Base-by-base conservation (phyloP, 2,797 vertebrate species). In the Malacoctenus gilli region DNA sequence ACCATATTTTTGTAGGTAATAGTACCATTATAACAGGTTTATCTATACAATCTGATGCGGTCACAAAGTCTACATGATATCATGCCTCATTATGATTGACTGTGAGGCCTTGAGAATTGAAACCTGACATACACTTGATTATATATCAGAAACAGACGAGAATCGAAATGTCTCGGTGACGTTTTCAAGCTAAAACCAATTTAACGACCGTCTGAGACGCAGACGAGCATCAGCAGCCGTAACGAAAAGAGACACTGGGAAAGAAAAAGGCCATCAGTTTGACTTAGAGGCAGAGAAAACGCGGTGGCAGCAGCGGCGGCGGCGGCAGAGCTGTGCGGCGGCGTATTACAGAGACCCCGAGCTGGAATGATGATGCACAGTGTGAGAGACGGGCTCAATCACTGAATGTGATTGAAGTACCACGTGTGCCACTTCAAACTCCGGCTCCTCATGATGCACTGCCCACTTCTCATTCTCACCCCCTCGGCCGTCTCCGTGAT, bases 391-490 rank as follows among this genome's bases (percentile, higher is more conserved):
- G 11, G 46, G 56, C 48, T 77, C 82, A 84, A 86, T 86, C 84
- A 86, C 72, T 56, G 69, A 23, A 63, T 48, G 60, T 86, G 85
- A 87, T 83, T 84, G 80, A 80, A 85, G 79, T 80, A 66, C 61
- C 69, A 32, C 59, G 65, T 79, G 77, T 72, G 75, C 41, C 46
- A 56, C 77, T 76, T 76, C 52, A 73, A 67, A 72, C 54, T 52
- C 55, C 36, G 40, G 37, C 58, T 57, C n/a, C 55, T 69, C 44
- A 6, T 18, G 30, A 60, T 64, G 61, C 61, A 57, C 31, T 50
- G 68, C 65, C 57, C 68, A 35, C 67, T 75, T 52, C 55, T 73
- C 70, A 61, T 68, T 73, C 70, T 64, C 60, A n/a, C 52, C 59
- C 72, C 61, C 59, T 59, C 4, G 36, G 59, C 64, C 79, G 72